Evolutionary conservation across 2,113 vertebrate genomes (phyloP).

Genomic region (Archocentrus centrarchus): DNA sequence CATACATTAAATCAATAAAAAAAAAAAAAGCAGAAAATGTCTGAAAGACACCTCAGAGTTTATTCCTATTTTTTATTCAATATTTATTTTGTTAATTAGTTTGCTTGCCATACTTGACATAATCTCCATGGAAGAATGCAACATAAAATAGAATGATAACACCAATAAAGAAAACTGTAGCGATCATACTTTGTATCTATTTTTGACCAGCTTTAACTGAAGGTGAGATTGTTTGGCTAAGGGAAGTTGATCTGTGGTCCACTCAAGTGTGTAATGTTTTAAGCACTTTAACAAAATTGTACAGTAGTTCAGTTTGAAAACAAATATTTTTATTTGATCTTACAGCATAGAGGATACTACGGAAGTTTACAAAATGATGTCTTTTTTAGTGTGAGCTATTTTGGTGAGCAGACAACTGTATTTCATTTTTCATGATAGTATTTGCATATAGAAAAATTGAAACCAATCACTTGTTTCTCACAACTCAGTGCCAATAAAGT

Average conservation of each 20-base stretch:
- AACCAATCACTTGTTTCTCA: neutral
- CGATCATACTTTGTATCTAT: neutral
- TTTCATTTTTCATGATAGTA: neutral
- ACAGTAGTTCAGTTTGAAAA: neutral
- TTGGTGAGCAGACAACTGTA: neutral
- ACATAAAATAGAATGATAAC: neutral
- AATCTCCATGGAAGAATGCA: rapidly evolving
- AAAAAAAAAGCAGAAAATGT: neutral
- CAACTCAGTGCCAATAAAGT: neutral
- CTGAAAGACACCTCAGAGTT: neutral
- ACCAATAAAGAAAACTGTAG: conserved; percentile 2
- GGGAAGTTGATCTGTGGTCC: neutral
- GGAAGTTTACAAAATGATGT: neutral
- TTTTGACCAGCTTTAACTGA: neutral
- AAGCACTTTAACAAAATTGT: neutral
- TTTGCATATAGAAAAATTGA: neutral
- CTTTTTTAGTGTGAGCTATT: neutral
- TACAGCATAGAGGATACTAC: neutral
- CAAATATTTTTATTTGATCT: neutral
- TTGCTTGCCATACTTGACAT: neutral
- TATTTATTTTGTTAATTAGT: neutral
- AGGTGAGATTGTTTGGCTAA: neutral
- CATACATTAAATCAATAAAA: neutral
- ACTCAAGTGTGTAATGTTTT: neutral
- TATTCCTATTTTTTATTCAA: neutral